Percentiles rank a stretch among this genome's conserved stretches.
Conservation (phyloP, 2,888 invertebrate genomes). For the Diadromus collaris region DNA sequence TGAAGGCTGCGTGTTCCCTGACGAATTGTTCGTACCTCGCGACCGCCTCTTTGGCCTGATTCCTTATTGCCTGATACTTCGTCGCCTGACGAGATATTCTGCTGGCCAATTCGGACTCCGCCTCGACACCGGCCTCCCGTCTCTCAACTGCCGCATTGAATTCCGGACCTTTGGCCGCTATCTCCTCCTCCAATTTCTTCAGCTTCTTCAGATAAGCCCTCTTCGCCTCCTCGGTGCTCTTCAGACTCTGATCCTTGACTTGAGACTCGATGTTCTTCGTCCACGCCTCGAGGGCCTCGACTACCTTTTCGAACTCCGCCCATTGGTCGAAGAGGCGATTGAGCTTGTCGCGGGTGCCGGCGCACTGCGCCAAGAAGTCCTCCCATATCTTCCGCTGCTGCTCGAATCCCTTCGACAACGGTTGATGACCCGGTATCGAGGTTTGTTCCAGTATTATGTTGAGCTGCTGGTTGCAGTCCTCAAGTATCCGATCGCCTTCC, state of each 20-base stretch:
- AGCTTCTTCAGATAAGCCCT: constrained; percentile 89
- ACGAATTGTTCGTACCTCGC: constrained; percentile 92
- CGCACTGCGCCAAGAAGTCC: constrained; percentile 87
- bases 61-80: constrained; percentile 91
- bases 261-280: constrained; percentile 91
- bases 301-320: constrained; percentile 89
- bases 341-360: constrained; percentile 86
- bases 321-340: constrained; percentile 90
- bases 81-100: constrained; percentile 90
- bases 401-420: constrained; percentile 87
- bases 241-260: constrained; percentile 94
- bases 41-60: constrained; percentile 91
- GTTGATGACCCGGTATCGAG: constrained; percentile 88
- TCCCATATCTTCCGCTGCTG: constrained; percentile 89
- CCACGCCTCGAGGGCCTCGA: constrained; percentile 92
- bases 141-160: constrained; percentile 86
- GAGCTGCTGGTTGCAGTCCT: constrained; percentile 86
- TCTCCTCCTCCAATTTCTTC: constrained; percentile 86
- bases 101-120: constrained; percentile 87
- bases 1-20: constrained; percentile 92
- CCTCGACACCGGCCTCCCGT: constrained; percentile 87
- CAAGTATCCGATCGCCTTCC: constrained; percentile 87
- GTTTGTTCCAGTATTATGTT: constrained; percentile 89
- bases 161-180: constrained; percentile 85
- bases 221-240: constrained; percentile 92